These are phyloP conservation scores for Colletes collaris DNA, from an alignment of 2,888 invertebrate genomes.

Conservation along the genomic window DNA sequence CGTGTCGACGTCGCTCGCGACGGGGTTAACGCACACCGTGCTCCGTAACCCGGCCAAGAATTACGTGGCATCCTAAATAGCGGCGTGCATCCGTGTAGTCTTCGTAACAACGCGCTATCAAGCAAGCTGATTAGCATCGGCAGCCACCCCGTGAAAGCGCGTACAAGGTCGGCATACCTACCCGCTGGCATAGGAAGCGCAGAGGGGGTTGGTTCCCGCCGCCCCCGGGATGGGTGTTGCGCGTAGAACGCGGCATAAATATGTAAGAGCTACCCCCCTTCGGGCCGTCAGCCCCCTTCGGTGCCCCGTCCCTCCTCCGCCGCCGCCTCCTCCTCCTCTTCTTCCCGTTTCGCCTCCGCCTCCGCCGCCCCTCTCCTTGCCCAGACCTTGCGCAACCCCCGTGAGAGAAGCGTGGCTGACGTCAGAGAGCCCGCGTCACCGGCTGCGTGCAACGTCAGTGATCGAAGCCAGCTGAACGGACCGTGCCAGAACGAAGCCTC, in stretches of 20 bases:
- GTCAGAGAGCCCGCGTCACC: slow-evolving; percentile 78
- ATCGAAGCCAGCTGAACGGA: slow-evolving; percentile 81
- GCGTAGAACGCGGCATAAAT: slow-evolving; percentile 82
- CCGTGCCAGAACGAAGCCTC: slow-evolving; percentile 34
- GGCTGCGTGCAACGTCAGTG: slow-evolving; percentile 79
- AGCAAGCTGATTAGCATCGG: slow-evolving; percentile 63
- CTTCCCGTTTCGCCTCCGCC: slow-evolving; percentile 30
- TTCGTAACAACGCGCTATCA: slow-evolving; percentile 47
- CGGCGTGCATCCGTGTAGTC: slow-evolving; percentile 11
- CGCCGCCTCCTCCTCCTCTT: slow-evolving; percentile 54
- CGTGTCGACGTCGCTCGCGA: slow-evolving; percentile 29
- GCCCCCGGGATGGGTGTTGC: slow-evolving; percentile 75
- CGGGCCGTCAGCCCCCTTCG: slow-evolving; percentile 71
- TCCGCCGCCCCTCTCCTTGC: slow-evolving; percentile 56
- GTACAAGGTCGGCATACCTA: slow-evolving; percentile 70
- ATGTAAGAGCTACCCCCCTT: slow-evolving; percentile 81
- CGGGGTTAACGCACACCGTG: slow-evolving; percentile 24
- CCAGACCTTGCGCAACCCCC: slow-evolving; percentile 77
- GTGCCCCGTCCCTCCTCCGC: slow-evolving; percentile 52
- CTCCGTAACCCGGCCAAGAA: slow-evolving; percentile 34
- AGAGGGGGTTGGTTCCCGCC: slow-evolving; percentile 67
- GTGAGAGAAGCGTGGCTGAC: slow-evolving; percentile 62
- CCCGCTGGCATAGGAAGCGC: slow-evolving; percentile 44
- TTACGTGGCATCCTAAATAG: slow-evolving; percentile 39
- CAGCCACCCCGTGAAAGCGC: slow-evolving; percentile 59